A percentile compares a stretch with the other conserved stretches of the same genome.
Evolutionary conservation across 2,113 vertebrate species (phyloP).

Genomic region (Pao palembangensis): DNA sequence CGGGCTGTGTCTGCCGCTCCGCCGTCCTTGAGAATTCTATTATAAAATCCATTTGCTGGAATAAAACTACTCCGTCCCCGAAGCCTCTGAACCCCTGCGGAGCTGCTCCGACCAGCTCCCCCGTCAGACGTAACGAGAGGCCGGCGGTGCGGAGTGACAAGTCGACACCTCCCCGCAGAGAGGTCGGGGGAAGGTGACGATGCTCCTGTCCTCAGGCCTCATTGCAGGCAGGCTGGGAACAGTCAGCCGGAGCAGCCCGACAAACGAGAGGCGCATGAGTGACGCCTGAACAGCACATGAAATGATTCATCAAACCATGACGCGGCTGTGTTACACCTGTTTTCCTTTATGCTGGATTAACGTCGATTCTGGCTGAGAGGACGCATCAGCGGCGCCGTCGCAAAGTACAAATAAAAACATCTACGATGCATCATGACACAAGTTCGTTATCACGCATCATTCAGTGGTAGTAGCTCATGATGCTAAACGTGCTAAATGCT

Average conservation of each 20-base stretch:
- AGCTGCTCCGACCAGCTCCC: constrained; percentile 32
- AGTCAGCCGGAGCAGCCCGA: constrained; percentile 34
- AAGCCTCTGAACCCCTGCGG: constrained; percentile 54
- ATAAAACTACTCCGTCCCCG: constrained; percentile 51
- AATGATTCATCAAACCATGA: too few relatives aligned
- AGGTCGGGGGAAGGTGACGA: constrained; percentile 5
- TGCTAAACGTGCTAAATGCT: too few relatives aligned
- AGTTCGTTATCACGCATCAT: too few relatives aligned
- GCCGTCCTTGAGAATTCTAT: constrained; percentile 63
- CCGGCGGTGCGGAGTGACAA: constrained; percentile 38
- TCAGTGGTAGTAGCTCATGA: too few relatives aligned
- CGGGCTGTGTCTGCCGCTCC: constrained; percentile 45
- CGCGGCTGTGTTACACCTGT: too few relatives aligned
- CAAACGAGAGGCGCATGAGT: constrained; percentile 17
- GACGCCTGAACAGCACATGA: background rate
- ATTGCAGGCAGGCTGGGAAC: too few relatives aligned
- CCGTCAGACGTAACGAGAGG: constrained; percentile 45
- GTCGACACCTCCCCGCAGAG: constrained; percentile 23
- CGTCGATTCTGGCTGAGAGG: too few relatives aligned
- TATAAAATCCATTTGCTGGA: constrained; percentile 62
- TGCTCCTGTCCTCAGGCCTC: too few relatives aligned
- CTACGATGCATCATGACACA: too few relatives aligned
- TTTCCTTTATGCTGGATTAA: too few relatives aligned
- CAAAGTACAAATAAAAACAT: too few relatives aligned
- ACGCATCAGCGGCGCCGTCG: too few relatives aligned